phyloP scores from a whole-genome alignment of 2,888 invertebrate species.

The Saturnia pavonia region DNA sequence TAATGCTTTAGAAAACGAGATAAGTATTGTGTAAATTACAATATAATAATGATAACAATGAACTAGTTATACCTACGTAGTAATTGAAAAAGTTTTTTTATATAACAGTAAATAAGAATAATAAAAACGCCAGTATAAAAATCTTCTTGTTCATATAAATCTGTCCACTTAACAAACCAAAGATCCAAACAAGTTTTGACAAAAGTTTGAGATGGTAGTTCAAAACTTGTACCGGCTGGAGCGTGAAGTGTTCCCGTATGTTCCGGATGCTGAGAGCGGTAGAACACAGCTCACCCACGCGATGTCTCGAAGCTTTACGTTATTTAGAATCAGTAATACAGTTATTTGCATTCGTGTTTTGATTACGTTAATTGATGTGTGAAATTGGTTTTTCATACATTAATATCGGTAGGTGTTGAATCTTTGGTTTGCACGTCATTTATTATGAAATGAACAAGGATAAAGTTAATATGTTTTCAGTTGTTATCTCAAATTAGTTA shows the following conservation, averaged over 20 bases:
- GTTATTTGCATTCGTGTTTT: conserved; percentile 2
- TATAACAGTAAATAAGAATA: not conserved
- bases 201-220: not conserved
- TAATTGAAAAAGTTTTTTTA: not conserved
- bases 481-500: too few species aligned
- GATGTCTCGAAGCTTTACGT: not conserved
- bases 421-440: not conserved
- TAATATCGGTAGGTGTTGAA: not conserved
- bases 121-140: not conserved
- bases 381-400: not conserved
- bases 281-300: not conserved
- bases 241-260: not conserved
- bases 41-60: too few species aligned
- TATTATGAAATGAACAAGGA: not conserved
- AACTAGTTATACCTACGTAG: not conserved
- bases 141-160: not conserved
- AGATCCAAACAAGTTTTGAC: not conserved
- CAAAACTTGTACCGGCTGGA: not conserved
- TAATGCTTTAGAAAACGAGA: too few species aligned
- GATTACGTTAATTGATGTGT: conserved; percentile 9
- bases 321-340: conserved; percentile 1
- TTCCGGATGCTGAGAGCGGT: not conserved
- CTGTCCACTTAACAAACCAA: not conserved
- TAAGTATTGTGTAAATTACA: too few species aligned
- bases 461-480: too few species aligned